Conservation (phyloP, 2,113 vertebrate species). For the Nerophis ophidion region DNA sequence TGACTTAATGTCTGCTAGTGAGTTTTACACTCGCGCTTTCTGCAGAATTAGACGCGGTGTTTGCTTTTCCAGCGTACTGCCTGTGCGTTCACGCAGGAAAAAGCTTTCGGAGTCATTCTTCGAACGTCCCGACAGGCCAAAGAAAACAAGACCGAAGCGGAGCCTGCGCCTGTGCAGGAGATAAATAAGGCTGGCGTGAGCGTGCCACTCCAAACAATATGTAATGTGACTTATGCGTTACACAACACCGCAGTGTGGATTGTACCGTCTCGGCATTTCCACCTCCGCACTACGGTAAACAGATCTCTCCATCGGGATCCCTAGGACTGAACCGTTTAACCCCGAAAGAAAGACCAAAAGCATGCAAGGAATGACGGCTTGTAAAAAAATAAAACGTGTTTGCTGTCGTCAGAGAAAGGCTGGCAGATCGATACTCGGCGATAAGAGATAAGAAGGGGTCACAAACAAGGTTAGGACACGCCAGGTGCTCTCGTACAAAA, state of each 20-base stretch:
- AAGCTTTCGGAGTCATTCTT: neutral
- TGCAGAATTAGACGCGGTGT: neutral
- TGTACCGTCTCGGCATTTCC: too few relatives aligned
- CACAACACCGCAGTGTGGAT: neutral
- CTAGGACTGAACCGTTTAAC: neutral
- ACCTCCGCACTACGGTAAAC: neutral
- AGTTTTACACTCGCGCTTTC: neutral
- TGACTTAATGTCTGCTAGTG: neutral
- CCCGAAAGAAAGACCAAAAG: slow-evolving; percentile 14
- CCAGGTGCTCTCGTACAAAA: slow-evolving; percentile 18
- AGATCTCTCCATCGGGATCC: neutral
- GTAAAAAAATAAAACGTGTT: neutral
- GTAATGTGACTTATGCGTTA: neutral
- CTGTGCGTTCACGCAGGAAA: neutral
- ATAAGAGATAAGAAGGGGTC: slow-evolving; percentile 40
- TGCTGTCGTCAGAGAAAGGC: slow-evolving; percentile 10
- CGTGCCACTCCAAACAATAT: neutral
- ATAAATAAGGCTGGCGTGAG: neutral
- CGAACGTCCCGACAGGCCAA: neutral
- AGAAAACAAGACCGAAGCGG: neutral
- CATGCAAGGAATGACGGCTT: slow-evolving; percentile 17
- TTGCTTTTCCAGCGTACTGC: neutral
- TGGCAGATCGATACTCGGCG: slow-evolving; percentile 41
- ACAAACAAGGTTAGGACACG: slow-evolving; percentile 37
- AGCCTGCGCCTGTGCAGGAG: neutral